Evolutionary conservation across 2,888 invertebrate species (phyloP), one percentile per base, ranked within the genome.

Genomic region (Amiota minor): DNA sequence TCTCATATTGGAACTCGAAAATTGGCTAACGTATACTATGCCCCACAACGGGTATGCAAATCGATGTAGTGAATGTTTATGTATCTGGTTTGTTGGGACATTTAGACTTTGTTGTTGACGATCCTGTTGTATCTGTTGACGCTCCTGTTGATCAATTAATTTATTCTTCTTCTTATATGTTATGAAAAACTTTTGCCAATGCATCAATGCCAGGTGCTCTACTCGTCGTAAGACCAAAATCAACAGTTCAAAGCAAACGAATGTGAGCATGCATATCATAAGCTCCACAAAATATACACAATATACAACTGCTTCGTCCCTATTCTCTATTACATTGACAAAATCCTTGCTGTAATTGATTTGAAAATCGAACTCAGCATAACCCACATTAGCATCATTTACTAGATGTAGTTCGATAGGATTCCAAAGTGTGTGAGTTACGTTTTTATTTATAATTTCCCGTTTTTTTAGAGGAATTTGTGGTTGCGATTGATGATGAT

Each of bases 161-260:
- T 9, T 11, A 6, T 9, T 62, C 12, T 65, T 47, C 6, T 16
- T 9, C 11, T 45, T 65, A 4, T 1, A 18, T 16, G 20, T 18
- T 9, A 10, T 8, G 16, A 11, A 16, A 1, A 9, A 18, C 20
- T 16, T n/a, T 1, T 11, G 18, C 56, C 56, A 59, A 59, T 18
- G 18, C 56, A 20, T 1, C 10, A 20, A 20, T 10, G 11, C 4
- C 56, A n/a, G 18, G 12, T 6, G 65, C 47, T 65, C 65, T 47
- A 65, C 3, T 9, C 65, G 65, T 47, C 47, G 46, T n/a, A 65
- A 49, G 16, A 65, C 10, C 18, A 47, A 2, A 18, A 20, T 18
- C 16, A 47, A 12, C 14, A 47, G 16, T 20, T 65, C 65, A n/a
- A 65, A n/a, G 47, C 65, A 65, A 47, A 65, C 16, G 0, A 65